Conservation (phyloP, 2,888 invertebrate genomes). For the Tetranychus truncatus region DNA sequence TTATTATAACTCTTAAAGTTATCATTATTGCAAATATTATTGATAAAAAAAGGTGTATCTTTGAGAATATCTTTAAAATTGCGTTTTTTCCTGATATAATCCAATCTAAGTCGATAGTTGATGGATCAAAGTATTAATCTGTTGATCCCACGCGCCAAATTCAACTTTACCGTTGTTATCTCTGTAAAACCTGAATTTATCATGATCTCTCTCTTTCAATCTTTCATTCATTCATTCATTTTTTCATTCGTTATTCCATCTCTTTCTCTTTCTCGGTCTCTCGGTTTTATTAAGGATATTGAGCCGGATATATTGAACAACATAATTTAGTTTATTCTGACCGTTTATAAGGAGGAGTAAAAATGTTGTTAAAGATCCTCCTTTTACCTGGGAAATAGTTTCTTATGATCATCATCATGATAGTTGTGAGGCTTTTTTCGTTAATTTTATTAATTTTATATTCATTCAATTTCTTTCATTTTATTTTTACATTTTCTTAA, state of each 20-base stretch:
- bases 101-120: not conserved
- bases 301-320: not conserved
- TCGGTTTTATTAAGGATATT: not conserved
- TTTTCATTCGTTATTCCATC: no score
- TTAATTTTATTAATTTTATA: no score
- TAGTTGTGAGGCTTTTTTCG: no score
- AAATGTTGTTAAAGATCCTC: not conserved
- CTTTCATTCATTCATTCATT: no score
- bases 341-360: not conserved
- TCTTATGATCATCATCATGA: no score
- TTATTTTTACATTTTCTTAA: no score
- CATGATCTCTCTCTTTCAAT: not conserved
- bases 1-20: not conserved
- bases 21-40: not conserved
- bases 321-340: not conserved
- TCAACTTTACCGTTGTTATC: not conserved
- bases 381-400: not conserved
- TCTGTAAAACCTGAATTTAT: not conserved
- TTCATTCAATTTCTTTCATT: no score
- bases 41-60: slow-evolving; percentile 5
- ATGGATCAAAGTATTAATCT: not conserved
- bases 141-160: not conserved
- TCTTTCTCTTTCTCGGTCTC: no score
- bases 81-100: not conserved
- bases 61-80: not conserved